Evolutionary conservation across 2,113 vertebrate genomes (phyloP), one percentile per base, ranked within the genome.

Genomic region (Nerophis ophidion): DNA sequence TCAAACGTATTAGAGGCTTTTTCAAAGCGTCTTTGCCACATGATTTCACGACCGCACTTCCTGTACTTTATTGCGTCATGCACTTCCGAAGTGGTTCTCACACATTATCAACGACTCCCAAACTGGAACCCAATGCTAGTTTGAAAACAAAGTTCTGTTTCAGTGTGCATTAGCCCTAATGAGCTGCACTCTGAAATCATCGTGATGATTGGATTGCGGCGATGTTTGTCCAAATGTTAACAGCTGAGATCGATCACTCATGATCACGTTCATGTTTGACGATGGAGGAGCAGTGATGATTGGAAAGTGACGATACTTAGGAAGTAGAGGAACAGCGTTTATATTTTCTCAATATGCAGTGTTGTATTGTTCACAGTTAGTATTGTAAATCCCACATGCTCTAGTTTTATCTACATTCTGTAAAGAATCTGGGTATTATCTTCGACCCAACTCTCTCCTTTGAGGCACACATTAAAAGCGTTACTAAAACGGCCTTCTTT

Each of bases 21-120:
- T 36, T 15, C 55, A 65, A 65, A 17, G 1, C n/a, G 7, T n/a
- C 4, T 19, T 47, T 57, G 53, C 44, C 52, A 44, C 54, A 68
- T 55, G 8, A 45, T 57, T 66, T 46, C 3, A 26, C 34, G 13
- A 70, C 66, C 9, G 15, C 8, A 33, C 14, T 66, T 68, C 50
- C 68, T 65, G 17, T 6, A 33, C 14, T 65, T 71, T 55, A 63
- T 65, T 59, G 36, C 57, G 36, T 48, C 57, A 68, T 70, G 71
- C 34, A 12, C 40, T 7, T 52, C 38, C 60, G 71, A 50, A 14
- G 40, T 64, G 54, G 19, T 57, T 77, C 64, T 17, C 38, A 52
- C 45, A 71, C 33, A 62, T 61, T 63, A 66, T 7, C 12, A 48
- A 60, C 12, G 40, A 33, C 61, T 49, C 19, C 52, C 47, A 35